Evolutionary conservation across 1,140 invertebrate genomes (phyloP), one percentile per base, ranked within the genome.

Genomic region (Bradynema listronoti): DNA sequence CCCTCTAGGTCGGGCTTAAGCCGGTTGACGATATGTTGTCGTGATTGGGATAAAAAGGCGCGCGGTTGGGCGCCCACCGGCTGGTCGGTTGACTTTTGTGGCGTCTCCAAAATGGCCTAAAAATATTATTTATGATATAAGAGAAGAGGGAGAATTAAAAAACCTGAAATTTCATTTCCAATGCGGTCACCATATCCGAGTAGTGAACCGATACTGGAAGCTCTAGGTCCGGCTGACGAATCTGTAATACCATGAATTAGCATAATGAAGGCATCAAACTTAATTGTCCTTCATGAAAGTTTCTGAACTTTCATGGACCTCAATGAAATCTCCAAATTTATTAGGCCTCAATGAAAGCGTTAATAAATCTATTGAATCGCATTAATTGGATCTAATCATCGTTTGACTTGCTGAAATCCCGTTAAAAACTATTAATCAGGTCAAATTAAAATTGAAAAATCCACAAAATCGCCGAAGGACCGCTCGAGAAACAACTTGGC

Each of bases 151-250:
- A 29, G 11, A 4, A 6, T 54, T 25, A 34, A 41, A n/a, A 58
- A 42, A 71, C 65, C 61, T 74, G 72, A 51, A 76, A 78, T 46
- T 78, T 76, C 74, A 76, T 78, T 64, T 76, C 74, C 16, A 78
- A 34, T 34, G 72, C 72, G 43, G 58, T 64, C 7, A 68, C 74
- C 74, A 77, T 77, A 34, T 78, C 72, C 25, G 51, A 49, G 56
- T 63, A 71, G 16, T 65, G 54, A 1, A 74, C 74, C 9, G 47
- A 29, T 2, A 52, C 30, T 6, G 74, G 74, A n/a, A 71, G 54
- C 14, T 77, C 74, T 27, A 66, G 61, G 7, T 78, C 63, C 1
- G 74, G 74, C 24, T 43, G 47, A 55, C 62, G 65, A 14, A 46
- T 39, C 60, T 57, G 0, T 42, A 42, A 59, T 27, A n/a, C n/a